phyloP scores from a whole-genome alignment of 2,888 invertebrate species.

The Girardia tigrina region DNA sequence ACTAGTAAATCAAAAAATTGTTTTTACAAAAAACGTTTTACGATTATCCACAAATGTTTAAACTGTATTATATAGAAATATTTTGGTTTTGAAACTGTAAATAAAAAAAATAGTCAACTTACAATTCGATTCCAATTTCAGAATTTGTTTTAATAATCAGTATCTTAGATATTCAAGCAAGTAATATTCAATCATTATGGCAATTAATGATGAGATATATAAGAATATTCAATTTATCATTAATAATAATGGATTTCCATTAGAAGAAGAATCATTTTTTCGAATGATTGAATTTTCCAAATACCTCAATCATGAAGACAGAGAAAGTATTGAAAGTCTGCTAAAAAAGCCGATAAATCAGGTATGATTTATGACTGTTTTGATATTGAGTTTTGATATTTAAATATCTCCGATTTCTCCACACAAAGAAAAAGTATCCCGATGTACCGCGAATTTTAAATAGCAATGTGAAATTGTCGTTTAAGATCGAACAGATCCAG shows the following conservation, averaged over 20 bases:
- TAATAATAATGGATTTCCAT: conserved; percentile 30
- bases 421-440: conserved; percentile 11
- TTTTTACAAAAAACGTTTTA: no score
- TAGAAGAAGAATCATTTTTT: neutral
- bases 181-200: neutral
- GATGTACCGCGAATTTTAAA: neutral
- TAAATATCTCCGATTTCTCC: neutral
- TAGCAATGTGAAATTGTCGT: conserved; percentile 16
- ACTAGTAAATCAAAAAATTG: no score
- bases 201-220: neutral
- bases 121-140: no score
- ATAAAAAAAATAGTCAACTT: no score
- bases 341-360: neutral
- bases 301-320: conserved; percentile 25
- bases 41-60: no score
- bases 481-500: conserved; percentile 40
- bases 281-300: conserved; percentile 32
- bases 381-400: neutral
- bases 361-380: neutral
- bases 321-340: neutral
- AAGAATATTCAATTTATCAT: conserved; percentile 26
- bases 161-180: neutral
- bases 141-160: neutral
- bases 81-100: no score
- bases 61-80: no score